These are phyloP conservation scores for Rhinogobius similis DNA, from an alignment of 2,113 vertebrate species.

Conservation along the genomic window DNA sequence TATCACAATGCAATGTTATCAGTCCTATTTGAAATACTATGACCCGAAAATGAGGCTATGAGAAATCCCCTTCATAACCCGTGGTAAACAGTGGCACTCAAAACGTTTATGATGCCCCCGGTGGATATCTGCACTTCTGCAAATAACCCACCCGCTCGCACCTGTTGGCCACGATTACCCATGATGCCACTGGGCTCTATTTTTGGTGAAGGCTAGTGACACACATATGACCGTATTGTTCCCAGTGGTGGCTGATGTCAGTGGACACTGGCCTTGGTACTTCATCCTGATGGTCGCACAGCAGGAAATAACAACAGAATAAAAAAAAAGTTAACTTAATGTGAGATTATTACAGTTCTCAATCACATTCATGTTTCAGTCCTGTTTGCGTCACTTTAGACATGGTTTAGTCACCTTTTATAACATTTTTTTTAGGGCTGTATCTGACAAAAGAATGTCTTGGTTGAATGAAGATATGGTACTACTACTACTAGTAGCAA, in stretches of 20 bases:
- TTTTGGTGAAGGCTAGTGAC: conserved; percentile 53
- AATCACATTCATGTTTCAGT: not conserved
- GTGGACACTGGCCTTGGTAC: conserved; percentile 82
- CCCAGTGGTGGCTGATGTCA: conserved; percentile 83
- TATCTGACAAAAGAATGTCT: no score
- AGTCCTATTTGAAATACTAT: not conserved
- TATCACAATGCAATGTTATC: not conserved
- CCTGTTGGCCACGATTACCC: conserved; percentile 84
- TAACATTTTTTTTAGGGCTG: no score
- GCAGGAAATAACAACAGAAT: conserved; percentile 56
- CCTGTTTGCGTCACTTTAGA: not conserved
- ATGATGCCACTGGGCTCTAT: conserved; percentile 76
- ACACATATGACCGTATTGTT: conserved; percentile 82
- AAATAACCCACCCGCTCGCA: conserved; percentile 71
- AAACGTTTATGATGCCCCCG: conserved; percentile 36
- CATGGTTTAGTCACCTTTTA: not conserved
- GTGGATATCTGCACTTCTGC: conserved; percentile 50
- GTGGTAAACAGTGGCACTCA: conserved; percentile 17
- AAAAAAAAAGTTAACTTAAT: not conserved
- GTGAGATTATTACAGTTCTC: no score
- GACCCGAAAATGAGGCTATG: not conserved
- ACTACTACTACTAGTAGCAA: no score
- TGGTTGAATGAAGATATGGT: no score
- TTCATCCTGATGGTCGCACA: conserved; percentile 75
- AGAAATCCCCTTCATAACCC: conserved; percentile 21